Percentiles rank a stretch among this genome's conserved stretches.
Evolutionary conservation across 2,113 vertebrate species (phyloP).

Genomic region (Psilopsiagon aymara): DNA sequence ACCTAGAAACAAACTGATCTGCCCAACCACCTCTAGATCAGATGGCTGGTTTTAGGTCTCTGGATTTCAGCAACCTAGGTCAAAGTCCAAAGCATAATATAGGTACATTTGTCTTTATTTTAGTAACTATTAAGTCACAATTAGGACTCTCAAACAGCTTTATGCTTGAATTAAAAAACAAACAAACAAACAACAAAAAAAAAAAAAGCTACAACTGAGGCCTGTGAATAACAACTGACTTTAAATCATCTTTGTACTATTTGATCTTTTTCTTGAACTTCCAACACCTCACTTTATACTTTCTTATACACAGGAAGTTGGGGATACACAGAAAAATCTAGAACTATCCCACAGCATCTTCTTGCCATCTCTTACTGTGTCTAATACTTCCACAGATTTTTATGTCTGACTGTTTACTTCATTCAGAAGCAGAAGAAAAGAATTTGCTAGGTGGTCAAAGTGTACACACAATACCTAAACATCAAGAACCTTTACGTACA

Average conservation of each 20-base stretch:
- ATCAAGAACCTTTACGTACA: not conserved
- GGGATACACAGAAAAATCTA: rapidly evolving
- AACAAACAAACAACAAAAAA: too few relatives aligned
- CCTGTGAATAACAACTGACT: not conserved
- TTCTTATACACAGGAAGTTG: rapidly evolving
- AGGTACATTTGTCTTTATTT: not conserved
- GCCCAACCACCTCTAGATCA: not conserved
- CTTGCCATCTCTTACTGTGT: not conserved
- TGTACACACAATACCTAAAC: not conserved
- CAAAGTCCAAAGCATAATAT: not conserved
- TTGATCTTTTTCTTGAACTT: not conserved
- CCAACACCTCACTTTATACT: not conserved
- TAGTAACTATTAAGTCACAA: not conserved
- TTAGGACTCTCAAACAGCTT: not conserved
- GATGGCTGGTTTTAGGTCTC: not conserved
- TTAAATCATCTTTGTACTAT: not conserved
- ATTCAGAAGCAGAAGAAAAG: not conserved
- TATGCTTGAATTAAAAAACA: not conserved
- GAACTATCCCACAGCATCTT: not conserved
- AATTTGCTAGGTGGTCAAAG: not conserved
- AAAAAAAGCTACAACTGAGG: not conserved
- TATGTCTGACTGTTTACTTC: not conserved
- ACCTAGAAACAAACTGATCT: not conserved
- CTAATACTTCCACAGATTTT: not conserved
- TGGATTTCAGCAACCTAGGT: not conserved